These are phyloP conservation scores for Erebia aethiops DNA, from an alignment of 2,888 invertebrate genomes.

Conservation along the genomic window DNA sequence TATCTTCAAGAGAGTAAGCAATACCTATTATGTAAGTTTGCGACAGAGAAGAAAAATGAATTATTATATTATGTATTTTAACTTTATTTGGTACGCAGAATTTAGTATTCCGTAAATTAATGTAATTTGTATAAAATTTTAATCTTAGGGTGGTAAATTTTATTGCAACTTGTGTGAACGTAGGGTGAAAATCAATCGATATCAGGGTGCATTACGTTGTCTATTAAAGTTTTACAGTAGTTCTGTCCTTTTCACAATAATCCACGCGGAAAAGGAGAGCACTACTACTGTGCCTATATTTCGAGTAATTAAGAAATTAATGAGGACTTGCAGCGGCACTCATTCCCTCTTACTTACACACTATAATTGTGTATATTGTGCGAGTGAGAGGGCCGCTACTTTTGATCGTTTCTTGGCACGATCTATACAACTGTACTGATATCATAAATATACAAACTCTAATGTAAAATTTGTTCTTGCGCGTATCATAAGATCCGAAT, in stretches of 20 bases:
- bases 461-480: constrained; percentile 3
- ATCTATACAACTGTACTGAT: neutral
- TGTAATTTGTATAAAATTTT: too few relatives aligned
- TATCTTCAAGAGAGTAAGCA: neutral
- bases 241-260: neutral
- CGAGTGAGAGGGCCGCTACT: too few relatives aligned
- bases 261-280: neutral
- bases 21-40: neutral
- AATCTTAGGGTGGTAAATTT: neutral
- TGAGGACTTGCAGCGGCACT: too few relatives aligned
- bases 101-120: too few relatives aligned
- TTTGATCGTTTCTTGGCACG: too few relatives aligned
- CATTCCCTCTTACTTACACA: too few relatives aligned
- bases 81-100: too few relatives aligned
- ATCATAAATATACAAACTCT: constrained; percentile 1
- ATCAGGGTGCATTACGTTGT: neutral
- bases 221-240: neutral
- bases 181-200: neutral
- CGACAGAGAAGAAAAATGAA: neutral
- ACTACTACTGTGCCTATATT: neutral
- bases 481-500: neutral
- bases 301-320: too few relatives aligned
- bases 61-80: neutral
- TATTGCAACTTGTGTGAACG: neutral
- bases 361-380: too few relatives aligned